Evolutionary conservation across 2,113 vertebrate species (phyloP).

Genomic region (Lampris megalopsis): DNA sequence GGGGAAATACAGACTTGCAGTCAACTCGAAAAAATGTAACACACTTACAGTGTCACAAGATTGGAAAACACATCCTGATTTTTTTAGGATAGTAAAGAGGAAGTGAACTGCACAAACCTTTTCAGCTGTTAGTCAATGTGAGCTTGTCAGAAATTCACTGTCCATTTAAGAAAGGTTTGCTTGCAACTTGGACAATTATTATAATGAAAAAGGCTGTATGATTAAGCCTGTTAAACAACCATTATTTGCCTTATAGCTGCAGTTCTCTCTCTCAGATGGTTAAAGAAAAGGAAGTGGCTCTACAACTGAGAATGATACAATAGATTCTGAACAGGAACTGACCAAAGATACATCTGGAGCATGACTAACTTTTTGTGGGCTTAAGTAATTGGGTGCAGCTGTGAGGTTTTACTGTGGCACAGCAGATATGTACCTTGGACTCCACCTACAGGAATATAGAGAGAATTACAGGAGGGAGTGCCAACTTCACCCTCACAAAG

Average conservation of each 20-base stretch:
- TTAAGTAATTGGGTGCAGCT: constrained; percentile 50
- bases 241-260: neutral
- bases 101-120: constrained; percentile 2
- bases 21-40: neutral
- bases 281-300: neutral
- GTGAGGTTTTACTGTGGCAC: neutral
- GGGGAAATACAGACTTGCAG: neutral
- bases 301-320: neutral
- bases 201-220: no score
- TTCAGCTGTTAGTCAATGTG: neutral
- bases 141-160: neutral
- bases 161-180: neutral
- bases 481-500: no score
- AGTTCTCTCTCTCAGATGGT: constrained; percentile 12
- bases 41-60: constrained; percentile 1
- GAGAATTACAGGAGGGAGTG: constrained; percentile 16
- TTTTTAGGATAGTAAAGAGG: constrained; percentile 10
- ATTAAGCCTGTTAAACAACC: neutral
- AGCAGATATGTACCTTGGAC: constrained; percentile 41
- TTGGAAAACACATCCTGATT: constrained; percentile 10
- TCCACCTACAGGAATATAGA: constrained; percentile 53
- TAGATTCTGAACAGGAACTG: neutral
- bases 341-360: constrained; percentile 30
- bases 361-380: constrained; percentile 7
- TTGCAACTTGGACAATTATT: no score